Conservation (phyloP, 2,888 invertebrate species). For the Pseudoips prasinana region DNA sequence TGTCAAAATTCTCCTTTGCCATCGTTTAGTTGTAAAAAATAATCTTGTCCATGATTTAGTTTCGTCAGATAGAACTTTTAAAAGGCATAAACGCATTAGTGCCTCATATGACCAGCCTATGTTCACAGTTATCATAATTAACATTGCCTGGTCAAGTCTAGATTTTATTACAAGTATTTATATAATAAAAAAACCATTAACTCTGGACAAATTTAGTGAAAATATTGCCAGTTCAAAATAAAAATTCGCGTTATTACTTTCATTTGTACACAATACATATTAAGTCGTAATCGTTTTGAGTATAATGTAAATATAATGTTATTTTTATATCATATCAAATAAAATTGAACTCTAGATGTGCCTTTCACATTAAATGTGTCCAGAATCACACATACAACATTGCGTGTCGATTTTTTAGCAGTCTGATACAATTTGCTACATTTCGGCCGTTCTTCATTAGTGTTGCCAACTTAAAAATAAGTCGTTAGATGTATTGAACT, state of each 20-base stretch:
- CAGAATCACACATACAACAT: slow-evolving; percentile 16
- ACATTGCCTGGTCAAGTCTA: no score
- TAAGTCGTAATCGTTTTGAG: slow-evolving; percentile 30
- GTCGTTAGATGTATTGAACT: not conserved
- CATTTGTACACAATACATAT: slow-evolving; percentile 24
- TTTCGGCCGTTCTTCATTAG: no score
- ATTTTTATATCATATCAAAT: slow-evolving; percentile 14
- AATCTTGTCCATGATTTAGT: no score
- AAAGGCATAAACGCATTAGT: no score
- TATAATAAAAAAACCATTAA: slow-evolving; percentile 5
- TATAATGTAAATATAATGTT: slow-evolving; percentile 22
- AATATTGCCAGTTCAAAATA: slow-evolving; percentile 12
- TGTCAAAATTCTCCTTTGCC: no score
- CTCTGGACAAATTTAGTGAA: slow-evolving; percentile 34
- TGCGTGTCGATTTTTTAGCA: not conserved
- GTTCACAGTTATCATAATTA: no score
- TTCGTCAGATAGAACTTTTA: no score
- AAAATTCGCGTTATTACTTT: slow-evolving; percentile 6
- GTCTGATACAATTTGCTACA: not conserved
- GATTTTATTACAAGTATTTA: no score
- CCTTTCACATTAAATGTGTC: slow-evolving; percentile 26
- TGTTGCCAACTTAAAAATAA: no score
- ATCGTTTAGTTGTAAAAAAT: no score
- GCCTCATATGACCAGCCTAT: no score
- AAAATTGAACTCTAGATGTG: slow-evolving; percentile 12